Percentiles rank a stretch among this genome's conserved stretches.
Conservation (phyloP, 2,113 vertebrate genomes). For the Oryzias javanicus region DNA sequence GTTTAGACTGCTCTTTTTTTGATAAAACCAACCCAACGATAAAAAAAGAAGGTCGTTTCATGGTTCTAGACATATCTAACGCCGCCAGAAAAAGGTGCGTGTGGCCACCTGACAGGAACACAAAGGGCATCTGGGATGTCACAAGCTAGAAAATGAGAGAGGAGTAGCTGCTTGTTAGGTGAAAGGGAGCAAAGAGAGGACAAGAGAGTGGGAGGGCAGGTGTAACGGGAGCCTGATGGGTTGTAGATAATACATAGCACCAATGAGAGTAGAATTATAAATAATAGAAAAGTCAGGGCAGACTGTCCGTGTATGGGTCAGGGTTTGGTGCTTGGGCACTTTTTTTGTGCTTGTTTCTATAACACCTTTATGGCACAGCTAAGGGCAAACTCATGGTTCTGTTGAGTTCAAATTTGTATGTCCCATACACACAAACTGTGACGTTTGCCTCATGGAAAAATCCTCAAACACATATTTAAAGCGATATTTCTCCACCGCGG, state of each 20-base stretch:
- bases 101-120: neutral
- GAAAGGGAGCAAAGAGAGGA: neutral
- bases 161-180: neutral
- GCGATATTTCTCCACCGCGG: neutral
- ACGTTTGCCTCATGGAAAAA: too few relatives aligned
- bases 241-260: neutral
- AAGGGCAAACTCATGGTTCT: neutral
- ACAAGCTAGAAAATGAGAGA: neutral
- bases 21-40: slow-evolving; percentile 7
- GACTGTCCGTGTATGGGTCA: slow-evolving; percentile 21
- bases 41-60: slow-evolving; percentile 20
- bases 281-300: slow-evolving; percentile 22
- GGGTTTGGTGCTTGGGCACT: slow-evolving; percentile 3
- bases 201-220: neutral
- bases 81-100: slow-evolving; percentile 10
- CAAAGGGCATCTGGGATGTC: neutral
- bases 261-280: slow-evolving; percentile 20
- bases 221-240: slow-evolving; percentile 2
- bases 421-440: too few relatives aligned
- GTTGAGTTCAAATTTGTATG: too few relatives aligned
- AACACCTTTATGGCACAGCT: slow-evolving; percentile 18
- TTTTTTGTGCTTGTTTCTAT: slow-evolving; percentile 27
- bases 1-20: slow-evolving; percentile 21
- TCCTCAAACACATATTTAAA: neutral
- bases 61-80: slow-evolving; percentile 6